Conservation (phyloP, 2,888 invertebrate genomes). For the Rotaria socialis region DNA sequence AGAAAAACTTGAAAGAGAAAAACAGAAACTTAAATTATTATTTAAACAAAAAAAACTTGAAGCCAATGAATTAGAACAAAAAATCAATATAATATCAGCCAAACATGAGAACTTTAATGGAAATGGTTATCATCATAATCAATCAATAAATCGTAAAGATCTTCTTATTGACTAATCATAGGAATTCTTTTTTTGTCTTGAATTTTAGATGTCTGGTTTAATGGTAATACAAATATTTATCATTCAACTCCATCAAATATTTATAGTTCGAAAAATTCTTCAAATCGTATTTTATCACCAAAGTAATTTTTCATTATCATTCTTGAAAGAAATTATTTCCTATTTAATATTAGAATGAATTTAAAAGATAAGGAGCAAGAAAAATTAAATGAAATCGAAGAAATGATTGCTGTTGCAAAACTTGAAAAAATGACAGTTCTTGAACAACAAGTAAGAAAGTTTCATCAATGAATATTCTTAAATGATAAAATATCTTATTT, state of each 20-base stretch:
- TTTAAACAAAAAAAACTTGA: slow-evolving; percentile 38
- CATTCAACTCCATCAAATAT: neutral
- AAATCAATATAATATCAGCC: neutral
- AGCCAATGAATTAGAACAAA: slow-evolving; percentile 27
- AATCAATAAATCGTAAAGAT: slow-evolving; percentile 3
- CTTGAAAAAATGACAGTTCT: slow-evolving; percentile 40
- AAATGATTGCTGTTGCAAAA: slow-evolving; percentile 36
- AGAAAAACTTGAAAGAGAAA: slow-evolving; percentile 40
- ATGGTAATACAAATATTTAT: neutral
- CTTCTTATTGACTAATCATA: no score
- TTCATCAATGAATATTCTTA: no score
- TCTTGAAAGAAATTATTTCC: no score
- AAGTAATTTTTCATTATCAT: neutral
- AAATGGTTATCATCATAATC: slow-evolving; percentile 27
- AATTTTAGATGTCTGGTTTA: neutral
- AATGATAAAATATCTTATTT: no score
- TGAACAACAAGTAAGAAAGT: slow-evolving; percentile 40
- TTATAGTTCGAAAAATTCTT: neutral
- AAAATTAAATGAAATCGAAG: slow-evolving; percentile 43
- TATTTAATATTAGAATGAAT: neutral
- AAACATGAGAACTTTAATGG: neutral
- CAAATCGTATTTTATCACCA: neutral
- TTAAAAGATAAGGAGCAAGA: neutral
- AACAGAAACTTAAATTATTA: slow-evolving; percentile 40
- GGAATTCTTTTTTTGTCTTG: no score